Base-by-base conservation (phyloP, 2,888 invertebrate genomes). In the Endotricha flammealis region DNA sequence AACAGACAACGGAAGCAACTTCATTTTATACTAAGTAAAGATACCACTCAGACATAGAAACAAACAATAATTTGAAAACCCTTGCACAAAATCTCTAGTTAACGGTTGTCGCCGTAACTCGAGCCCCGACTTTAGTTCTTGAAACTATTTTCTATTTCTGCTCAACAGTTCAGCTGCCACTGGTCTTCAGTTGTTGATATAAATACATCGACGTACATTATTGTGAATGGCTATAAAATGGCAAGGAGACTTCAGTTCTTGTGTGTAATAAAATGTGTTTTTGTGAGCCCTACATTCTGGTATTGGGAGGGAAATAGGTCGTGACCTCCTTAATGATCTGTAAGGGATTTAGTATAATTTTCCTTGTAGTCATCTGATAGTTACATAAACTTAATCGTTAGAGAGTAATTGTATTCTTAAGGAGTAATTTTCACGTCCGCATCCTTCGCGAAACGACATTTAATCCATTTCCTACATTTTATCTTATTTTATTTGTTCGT, bases 131-230 rank as follows among this genome's bases (percentile, higher is more conserved):
- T 57, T 73, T 69, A 75, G 74, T 80, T 80, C 81, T 82, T 77
- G 79, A 85, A 85, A 81, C 82, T 81, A 85, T 85, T 83, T 85
- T 85, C 85, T 85, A 85, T 85, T 82, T 78, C 69, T 70, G 80
- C 75, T 57, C 74, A 64, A 55, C 66, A 47, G 71, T 72, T 82
- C 83, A 85, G 83, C 85, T 83, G 82, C 69, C 78, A 64, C 74
- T 55, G 66, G 65, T 68, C 73, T 70, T 81, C 80, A 80, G 65
- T 49, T 54, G 55, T 58, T 59, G 65, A 59, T 77, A 75, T 77
- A 75, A 75, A 79, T 76, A 80, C 59, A 40, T 49, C 45, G 43
- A 41, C 47, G 42, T 50, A 53, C 51, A 54, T 53, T n/a, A 42
- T 25, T 48, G 46, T 34, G 48, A 42, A 48, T 45, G 39, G 39